phyloP scores from a whole-genome alignment of 1,140 invertebrate species.

The Microvelia longipes region DNA sequence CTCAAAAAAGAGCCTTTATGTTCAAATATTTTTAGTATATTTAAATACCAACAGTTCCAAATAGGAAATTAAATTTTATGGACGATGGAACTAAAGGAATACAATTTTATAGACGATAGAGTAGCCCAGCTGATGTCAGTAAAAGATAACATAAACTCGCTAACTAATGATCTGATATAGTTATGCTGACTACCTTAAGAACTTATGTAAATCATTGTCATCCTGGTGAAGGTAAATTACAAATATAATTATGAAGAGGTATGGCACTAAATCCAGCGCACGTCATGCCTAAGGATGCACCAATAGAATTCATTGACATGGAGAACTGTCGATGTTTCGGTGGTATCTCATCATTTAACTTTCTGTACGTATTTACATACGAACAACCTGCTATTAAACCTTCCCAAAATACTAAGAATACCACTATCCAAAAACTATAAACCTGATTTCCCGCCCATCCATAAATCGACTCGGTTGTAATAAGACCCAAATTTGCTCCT shows the following conservation, averaged over 20 bases:
- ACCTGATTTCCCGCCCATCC: conserved; percentile 44
- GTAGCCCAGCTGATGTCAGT: conserved; percentile 39
- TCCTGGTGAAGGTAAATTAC: conserved; percentile 35
- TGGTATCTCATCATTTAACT: conserved; percentile 53
- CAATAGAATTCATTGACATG: conserved; percentile 53
- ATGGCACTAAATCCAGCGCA: conserved; percentile 53
- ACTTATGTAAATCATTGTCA: no score
- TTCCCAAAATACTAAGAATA: conserved; percentile 59
- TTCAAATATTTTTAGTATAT: no score
- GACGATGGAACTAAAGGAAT: no score
- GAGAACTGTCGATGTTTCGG: conserved; percentile 42
- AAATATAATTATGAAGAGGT: conserved; percentile 57
- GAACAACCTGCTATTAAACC: conserved; percentile 66
- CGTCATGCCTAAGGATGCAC: conserved; percentile 57
- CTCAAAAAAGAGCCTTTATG: no score
- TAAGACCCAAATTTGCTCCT: conserved; percentile 49
- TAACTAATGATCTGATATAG: no score
- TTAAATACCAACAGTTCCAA: no score
- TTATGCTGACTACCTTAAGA: no score
- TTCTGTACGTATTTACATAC: conserved; percentile 76
- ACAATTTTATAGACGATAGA: no score
- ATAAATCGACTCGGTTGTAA: conserved; percentile 51
- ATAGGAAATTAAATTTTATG: no score
- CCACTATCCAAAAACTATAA: conserved; percentile 57
- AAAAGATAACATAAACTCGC: conserved; percentile 60